A percentile compares a stretch with the other conserved stretches of the same genome.
Evolutionary conservation across 2,888 invertebrate genomes (phyloP).

Genomic region (Xylophagus ater): DNA sequence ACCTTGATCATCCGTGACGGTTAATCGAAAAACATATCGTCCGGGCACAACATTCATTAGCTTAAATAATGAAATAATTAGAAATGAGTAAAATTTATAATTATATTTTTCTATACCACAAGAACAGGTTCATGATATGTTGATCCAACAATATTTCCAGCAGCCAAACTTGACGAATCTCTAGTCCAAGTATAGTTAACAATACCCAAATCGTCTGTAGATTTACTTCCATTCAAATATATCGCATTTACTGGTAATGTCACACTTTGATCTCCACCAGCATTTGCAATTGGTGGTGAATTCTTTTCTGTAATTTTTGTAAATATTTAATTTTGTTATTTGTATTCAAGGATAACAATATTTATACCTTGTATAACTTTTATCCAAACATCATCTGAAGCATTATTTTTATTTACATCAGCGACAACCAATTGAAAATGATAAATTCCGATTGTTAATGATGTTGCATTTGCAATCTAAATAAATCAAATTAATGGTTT

Average conservation of each 20-base stretch:
- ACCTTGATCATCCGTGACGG: slow-evolving; percentile 86
- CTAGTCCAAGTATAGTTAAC: slow-evolving; percentile 76
- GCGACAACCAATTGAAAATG: slow-evolving; percentile 68
- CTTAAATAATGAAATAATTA: slow-evolving; percentile 33
- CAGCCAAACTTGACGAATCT: slow-evolving; percentile 64
- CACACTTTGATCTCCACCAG: slow-evolving; percentile 73
- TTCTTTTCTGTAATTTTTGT: slow-evolving; percentile 59
- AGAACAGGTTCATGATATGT: slow-evolving; percentile 69
- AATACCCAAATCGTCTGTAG: slow-evolving; percentile 78
- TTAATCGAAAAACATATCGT: slow-evolving; percentile 75
- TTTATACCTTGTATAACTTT: slow-evolving; percentile 72
- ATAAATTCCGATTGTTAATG: slow-evolving; percentile 74
- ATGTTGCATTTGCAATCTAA: slow-evolving; percentile 61
- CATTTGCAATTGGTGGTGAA: slow-evolving; percentile 77
- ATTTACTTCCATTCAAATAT: slow-evolving; percentile 71
- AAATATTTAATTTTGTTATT: slow-evolving; percentile 2
- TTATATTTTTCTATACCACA: slow-evolving; percentile 43
- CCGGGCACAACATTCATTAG: slow-evolving; percentile 77
- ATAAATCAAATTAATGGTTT: not conserved
- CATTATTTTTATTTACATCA: slow-evolving; percentile 76
- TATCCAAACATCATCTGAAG: slow-evolving; percentile 57
- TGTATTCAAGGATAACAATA: slow-evolving; percentile 2
- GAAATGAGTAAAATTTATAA: slow-evolving; percentile 2
- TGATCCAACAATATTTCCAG: slow-evolving; percentile 66
- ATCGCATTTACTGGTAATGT: slow-evolving; percentile 65